Conservation (phyloP, 2,113 vertebrate species). For the Rhinolophus sinicus region DNA sequence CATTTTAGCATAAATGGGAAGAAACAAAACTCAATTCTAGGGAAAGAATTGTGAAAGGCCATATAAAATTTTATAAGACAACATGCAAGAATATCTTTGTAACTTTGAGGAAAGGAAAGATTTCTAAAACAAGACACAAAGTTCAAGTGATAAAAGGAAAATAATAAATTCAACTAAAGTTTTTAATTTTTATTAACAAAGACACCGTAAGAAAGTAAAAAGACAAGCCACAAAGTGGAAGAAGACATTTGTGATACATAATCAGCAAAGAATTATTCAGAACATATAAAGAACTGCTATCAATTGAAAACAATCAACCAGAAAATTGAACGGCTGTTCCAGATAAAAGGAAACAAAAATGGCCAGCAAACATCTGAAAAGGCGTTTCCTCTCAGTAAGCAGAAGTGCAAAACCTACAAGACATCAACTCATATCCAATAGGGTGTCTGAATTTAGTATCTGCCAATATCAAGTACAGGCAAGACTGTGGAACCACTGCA, state of each 20-base stretch:
- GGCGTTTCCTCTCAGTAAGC: background rate
- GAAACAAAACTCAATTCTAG: background rate
- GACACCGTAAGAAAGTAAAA: background rate
- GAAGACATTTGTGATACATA: constrained; percentile 22
- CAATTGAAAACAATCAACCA: background rate
- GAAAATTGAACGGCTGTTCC: constrained; percentile 16
- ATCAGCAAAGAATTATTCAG: constrained; percentile 11
- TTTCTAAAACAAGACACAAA: background rate
- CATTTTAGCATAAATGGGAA: constrained; percentile 18
- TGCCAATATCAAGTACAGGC: background rate
- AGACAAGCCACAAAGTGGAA: background rate
- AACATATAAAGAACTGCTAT: background rate
- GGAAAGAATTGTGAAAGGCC: background rate
- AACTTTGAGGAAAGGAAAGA: background rate
- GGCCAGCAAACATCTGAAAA: background rate
- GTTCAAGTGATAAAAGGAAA: background rate
- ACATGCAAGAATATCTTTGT: background rate
- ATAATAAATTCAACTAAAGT: constrained; percentile 24
- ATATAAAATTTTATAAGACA: background rate
- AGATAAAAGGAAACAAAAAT: background rate
- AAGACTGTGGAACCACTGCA: constrained; percentile 3
- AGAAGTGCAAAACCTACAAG: background rate
- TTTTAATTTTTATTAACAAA: constrained; percentile 27
- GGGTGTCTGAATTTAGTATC: background rate
- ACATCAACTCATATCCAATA: background rate